Percentiles rank a stretch among this genome's conserved stretches.
Evolutionary conservation across 2,888 invertebrate genomes (phyloP).

Genomic region (Tortrix viridana): DNA sequence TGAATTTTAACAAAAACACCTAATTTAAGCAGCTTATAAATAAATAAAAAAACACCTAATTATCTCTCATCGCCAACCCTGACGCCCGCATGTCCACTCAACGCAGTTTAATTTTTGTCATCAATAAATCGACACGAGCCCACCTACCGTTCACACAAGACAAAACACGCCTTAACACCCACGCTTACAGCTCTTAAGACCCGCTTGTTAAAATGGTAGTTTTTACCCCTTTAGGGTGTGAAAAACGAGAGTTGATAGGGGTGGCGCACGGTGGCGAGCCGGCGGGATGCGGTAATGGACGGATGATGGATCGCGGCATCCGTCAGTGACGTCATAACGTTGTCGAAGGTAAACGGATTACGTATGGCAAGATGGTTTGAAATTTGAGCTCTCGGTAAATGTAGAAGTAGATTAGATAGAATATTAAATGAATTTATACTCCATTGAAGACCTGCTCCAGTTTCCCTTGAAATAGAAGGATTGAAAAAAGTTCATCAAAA

Average conservation of each 20-base stretch:
- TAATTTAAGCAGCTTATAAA: too few relatives aligned
- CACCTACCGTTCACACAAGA: not conserved
- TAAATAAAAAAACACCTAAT: not conserved
- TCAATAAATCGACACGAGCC: slow-evolving; percentile 42
- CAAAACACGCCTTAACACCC: not conserved
- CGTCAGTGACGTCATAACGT: slow-evolving; percentile 2
- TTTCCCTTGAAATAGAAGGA: too few relatives aligned
- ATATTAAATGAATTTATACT: too few relatives aligned
- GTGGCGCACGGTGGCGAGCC: slow-evolving; percentile 25
- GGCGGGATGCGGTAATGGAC: slow-evolving; percentile 26
- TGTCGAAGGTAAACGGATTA: slow-evolving; percentile 17
- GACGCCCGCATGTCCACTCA: slow-evolving; percentile 49
- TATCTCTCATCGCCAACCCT: slow-evolving; percentile 40
- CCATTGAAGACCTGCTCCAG: too few relatives aligned
- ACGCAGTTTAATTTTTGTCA: slow-evolving; percentile 53
- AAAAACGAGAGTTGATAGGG: slow-evolving; percentile 38
- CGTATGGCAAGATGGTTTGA: not conserved
- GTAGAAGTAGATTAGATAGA: too few relatives aligned
- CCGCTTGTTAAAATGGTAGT: slow-evolving; percentile 6
- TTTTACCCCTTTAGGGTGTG: slow-evolving; percentile 34
- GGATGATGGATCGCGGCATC: slow-evolving; percentile 25
- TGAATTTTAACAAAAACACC: too few relatives aligned
- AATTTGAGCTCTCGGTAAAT: too few relatives aligned
- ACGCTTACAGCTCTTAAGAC: not conserved
- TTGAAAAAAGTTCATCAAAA: too few relatives aligned